Conservation (phyloP, 2,113 vertebrate genomes). For the Synodontis membranacea region DNA sequence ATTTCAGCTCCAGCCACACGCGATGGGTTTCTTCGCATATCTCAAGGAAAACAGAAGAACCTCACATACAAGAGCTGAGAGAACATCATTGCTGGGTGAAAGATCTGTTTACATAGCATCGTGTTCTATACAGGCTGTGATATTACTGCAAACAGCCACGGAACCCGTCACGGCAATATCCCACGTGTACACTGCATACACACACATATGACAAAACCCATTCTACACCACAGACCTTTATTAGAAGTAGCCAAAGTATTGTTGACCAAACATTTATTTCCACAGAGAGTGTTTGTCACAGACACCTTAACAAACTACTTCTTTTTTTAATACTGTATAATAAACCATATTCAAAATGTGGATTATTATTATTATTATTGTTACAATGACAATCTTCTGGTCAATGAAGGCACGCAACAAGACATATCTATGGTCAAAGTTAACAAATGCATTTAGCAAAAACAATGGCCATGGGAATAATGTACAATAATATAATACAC, state of each 20-base stretch:
- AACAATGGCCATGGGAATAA: slow-evolving; percentile 51
- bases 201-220: slow-evolving; percentile 1
- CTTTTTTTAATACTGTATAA: slow-evolving; percentile 33
- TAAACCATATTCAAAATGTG: slow-evolving; percentile 8
- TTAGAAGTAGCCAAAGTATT: slow-evolving; percentile 33
- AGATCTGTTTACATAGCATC: slow-evolving; percentile 5
- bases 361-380: slow-evolving; percentile 5
- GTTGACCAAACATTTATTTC: slow-evolving; percentile 31
- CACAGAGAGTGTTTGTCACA: slow-evolving; percentile 4
- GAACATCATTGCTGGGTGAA: background rate
- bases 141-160: background rate
- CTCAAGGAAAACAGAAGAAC: background rate
- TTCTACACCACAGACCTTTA: slow-evolving; percentile 38
- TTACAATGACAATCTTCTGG: slow-evolving; percentile 46
- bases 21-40: background rate
- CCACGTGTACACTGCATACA: background rate
- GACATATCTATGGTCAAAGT: slow-evolving; percentile 36
- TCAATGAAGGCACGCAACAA: slow-evolving; percentile 54
- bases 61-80: background rate
- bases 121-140: slow-evolving; percentile 16
- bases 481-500: slow-evolving; percentile 52
- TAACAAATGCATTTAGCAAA: slow-evolving; percentile 39
- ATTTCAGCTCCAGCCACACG: background rate
- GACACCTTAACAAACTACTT: slow-evolving; percentile 5
- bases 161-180: background rate